Conservation (phyloP, 2,113 vertebrate genomes). For the Oophaga pumilio region DNA sequence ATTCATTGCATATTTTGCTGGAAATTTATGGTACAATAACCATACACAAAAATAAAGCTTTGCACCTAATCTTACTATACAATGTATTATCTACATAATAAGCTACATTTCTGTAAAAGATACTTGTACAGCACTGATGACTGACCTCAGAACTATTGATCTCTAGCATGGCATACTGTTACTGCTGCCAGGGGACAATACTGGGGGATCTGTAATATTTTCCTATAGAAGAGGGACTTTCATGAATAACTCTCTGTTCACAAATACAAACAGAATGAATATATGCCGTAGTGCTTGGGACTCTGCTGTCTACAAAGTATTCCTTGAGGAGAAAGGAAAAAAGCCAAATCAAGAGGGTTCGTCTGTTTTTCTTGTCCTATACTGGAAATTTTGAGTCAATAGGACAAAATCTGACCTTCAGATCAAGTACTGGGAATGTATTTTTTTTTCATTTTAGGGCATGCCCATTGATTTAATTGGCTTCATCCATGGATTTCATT, state of each 20-base stretch:
- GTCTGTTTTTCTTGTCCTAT: background rate
- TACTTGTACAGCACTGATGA: background rate
- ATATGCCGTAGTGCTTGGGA: background rate
- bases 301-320: background rate
- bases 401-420: background rate
- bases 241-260: too few relatives aligned
- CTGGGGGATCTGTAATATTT: background rate
- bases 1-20: too few relatives aligned
- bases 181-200: background rate
- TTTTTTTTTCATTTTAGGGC: background rate
- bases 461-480: background rate
- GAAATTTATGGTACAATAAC: too few relatives aligned
- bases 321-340: background rate
- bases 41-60: too few relatives aligned
- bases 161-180: background rate
- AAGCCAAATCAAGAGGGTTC: background rate
- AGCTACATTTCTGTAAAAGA: background rate
- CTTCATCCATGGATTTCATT: background rate
- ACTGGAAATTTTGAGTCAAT: background rate
- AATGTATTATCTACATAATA: background rate
- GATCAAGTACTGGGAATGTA: background rate
- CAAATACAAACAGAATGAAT: background rate
- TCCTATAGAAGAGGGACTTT: background rate
- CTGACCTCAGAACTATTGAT: background rate
- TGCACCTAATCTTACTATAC: too few relatives aligned